Evolutionary conservation across 2,797 vertebrate genomes (phyloP).

Genomic region (Salmo trutta): DNA sequence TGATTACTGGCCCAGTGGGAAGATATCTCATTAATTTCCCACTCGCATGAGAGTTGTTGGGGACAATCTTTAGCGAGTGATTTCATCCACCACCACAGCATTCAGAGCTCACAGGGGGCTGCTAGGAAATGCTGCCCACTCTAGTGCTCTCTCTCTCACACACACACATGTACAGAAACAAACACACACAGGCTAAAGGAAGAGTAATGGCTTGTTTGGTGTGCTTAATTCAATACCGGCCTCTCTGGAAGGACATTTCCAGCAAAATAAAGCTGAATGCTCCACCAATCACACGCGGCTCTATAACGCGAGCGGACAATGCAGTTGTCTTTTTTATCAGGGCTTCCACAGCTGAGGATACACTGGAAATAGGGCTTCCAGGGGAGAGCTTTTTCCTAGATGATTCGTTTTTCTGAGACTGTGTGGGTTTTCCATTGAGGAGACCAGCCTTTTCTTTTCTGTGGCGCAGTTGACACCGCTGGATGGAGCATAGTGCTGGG

Average conservation of each 20-base stretch:
- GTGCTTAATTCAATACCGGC: conserved; percentile 43
- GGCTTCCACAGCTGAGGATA: conserved; percentile 2
- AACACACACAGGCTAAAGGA: conserved; percentile 22
- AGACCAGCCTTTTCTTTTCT: background rate
- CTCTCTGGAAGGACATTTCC: conserved; percentile 17
- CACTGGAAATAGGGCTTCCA: conserved; percentile 24
- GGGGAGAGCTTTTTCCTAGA: conserved; percentile 21
- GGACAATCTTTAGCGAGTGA: conserved; percentile 56
- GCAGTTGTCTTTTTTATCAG: conserved; percentile 26
- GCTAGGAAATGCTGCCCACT: conserved; percentile 32
- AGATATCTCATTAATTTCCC: conserved; percentile 65
- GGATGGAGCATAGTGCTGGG: background rate
- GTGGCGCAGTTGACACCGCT: background rate
- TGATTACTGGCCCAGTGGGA: conserved; percentile 59
- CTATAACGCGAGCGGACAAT: conserved; percentile 13
- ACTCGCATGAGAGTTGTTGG: conserved; percentile 52
- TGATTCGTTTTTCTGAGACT: background rate
- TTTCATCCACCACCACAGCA: conserved; percentile 33
- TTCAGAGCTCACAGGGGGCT: conserved; percentile 34
- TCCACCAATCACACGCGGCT: conserved; percentile 20
- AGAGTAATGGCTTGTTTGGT: conserved; percentile 45
- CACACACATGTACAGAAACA: conserved; percentile 10
- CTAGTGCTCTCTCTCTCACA: background rate
- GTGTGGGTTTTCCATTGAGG: background rate
- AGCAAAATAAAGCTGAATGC: conserved; percentile 12